phyloP scores from a whole-genome alignment of 2,113 vertebrate genomes.

The Caloenas nicobarica region DNA sequence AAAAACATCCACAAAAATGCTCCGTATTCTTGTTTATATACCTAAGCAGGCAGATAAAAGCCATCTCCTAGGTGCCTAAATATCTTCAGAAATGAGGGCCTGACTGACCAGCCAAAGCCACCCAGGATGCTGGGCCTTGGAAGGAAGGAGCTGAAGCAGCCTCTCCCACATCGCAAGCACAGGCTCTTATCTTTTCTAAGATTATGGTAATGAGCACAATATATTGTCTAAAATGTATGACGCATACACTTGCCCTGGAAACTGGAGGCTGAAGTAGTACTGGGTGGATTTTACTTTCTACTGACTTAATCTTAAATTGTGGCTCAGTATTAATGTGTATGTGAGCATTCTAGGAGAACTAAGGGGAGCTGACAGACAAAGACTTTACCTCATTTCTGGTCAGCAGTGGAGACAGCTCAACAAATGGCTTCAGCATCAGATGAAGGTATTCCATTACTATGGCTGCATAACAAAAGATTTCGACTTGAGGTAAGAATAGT shows the following conservation, averaged over 20 bases:
- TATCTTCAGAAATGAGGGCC: background rate
- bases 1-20: background rate
- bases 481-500: background rate
- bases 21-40: background rate
- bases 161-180: background rate
- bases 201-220: background rate
- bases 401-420: slow-evolving; percentile 83
- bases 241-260: background rate
- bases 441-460: slow-evolving; percentile 85
- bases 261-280: background rate
- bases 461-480: slow-evolving; percentile 73
- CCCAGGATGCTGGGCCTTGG: background rate
- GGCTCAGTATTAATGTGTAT: background rate
- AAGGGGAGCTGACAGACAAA: background rate
- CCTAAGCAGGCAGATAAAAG: background rate
- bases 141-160: background rate
- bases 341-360: background rate
- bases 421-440: slow-evolving; percentile 77
- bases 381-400: slow-evolving; percentile 89
- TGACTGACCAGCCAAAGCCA: background rate
- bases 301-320: background rate
- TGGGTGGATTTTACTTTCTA: background rate
- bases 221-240: background rate
- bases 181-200: background rate
- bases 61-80: background rate